Evolutionary conservation across 2,888 invertebrate species (phyloP).

Genomic region (Spisula subtruncata): DNA sequence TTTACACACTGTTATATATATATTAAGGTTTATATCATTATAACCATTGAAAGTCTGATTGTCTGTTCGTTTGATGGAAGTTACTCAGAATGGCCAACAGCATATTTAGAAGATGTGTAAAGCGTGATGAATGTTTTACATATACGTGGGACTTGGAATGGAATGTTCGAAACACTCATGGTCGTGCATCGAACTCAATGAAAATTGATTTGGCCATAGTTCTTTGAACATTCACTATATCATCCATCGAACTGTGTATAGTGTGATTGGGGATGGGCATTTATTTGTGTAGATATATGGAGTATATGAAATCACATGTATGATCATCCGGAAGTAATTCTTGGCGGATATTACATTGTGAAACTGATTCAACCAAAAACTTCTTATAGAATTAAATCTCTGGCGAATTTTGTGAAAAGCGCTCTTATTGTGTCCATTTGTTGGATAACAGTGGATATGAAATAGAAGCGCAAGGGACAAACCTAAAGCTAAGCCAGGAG

Average conservation of each 20-base stretch:
- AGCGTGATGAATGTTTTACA: neutral
- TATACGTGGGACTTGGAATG: neutral
- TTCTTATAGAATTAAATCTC: neutral
- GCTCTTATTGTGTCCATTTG: neutral
- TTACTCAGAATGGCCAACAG: neutral
- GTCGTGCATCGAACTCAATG: slow-evolving; percentile 12
- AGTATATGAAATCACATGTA: neutral
- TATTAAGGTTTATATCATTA: neutral
- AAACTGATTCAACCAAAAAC: neutral
- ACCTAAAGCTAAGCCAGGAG: neutral
- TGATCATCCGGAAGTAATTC: neutral
- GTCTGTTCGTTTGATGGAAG: neutral
- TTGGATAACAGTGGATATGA: neutral
- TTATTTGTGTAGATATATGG: neutral
- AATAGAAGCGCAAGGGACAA: neutral
- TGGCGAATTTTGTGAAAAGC: neutral
- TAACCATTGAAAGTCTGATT: neutral
- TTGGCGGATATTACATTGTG: neutral
- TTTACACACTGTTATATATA: neutral
- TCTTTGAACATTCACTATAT: neutral
- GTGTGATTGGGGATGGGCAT: neutral
- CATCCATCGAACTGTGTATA: slow-evolving; percentile 10
- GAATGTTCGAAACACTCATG: neutral
- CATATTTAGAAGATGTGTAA: neutral
- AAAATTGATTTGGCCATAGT: neutral